Evolutionary conservation across 2,113 vertebrate genomes (phyloP), one percentile per base, ranked within the genome.

Genomic region (Suricata suricatta): DNA sequence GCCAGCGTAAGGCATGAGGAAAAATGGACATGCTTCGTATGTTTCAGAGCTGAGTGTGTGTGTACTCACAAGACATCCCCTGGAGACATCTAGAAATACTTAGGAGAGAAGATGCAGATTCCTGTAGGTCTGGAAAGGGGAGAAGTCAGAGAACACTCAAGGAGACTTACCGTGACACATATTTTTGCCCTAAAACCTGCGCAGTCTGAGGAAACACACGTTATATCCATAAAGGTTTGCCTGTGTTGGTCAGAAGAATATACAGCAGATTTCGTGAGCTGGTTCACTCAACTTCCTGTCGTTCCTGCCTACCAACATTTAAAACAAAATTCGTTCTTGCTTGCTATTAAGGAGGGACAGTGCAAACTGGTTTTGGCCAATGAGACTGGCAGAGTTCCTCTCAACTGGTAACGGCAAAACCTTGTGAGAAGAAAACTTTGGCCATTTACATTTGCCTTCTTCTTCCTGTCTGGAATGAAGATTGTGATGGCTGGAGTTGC

Each of bases 131-230:
- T 87, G 33, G 54, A 90, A 93, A 52, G 80, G 29, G 11, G 27
- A 27, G 35, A 57, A 33, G 29, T 93, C 63, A 64, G 27, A 95
- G 80, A 92, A 95, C n/a, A 54, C 41, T 60, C 2, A 69, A 3
- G 52, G 68, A 82, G 86, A 89, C 50, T 84, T 64, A 33, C 1
- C 21, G 23, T 96, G 82, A 90, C 54, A 66, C 90, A 47, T 64
- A 44, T n/a, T 87, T 76, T 88, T 69, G 47, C 71, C 69, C 54
- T 33, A 54, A 97, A 97, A 95, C 29, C 79, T 96, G 87, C 92
- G 90, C 96, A 84, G 95, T 96, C 96, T 88, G 66, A 95, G 50
- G 31, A 86, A 91, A 83, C 77, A 74, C 69, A 68, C 87, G 63
- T 88, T 80, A 69, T 81, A 90, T 74, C 74, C 41, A 92, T 88